Percentiles rank a stretch among this genome's conserved stretches.
Evolutionary conservation across 2,113 vertebrate genomes (phyloP).

Genomic region (Erinaceus europaeus): DNA sequence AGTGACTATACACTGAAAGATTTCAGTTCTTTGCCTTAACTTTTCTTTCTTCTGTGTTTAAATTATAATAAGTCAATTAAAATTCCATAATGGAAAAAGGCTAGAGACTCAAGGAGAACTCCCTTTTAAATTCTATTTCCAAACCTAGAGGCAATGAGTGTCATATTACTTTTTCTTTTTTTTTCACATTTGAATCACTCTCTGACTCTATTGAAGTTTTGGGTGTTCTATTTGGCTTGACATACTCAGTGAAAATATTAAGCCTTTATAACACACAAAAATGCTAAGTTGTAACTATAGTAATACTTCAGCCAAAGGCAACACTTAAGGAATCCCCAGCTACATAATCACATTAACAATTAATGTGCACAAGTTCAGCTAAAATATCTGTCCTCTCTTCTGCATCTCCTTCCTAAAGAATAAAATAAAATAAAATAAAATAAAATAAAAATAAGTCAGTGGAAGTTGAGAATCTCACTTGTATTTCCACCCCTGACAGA

Average conservation of each 20-base stretch:
- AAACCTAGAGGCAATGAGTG: conserved; percentile 64
- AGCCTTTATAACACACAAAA: conserved; percentile 72
- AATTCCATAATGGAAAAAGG: conserved; percentile 74
- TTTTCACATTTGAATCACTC: conserved; percentile 65
- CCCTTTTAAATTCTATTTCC: conserved; percentile 58
- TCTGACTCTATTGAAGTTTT: conserved; percentile 60
- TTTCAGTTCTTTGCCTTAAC: conserved; percentile 52
- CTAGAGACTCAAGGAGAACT: conserved; percentile 65
- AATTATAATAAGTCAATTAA: conserved; percentile 70
- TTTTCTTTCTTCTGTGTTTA: conserved; percentile 61
- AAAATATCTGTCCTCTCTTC: conserved; percentile 57
- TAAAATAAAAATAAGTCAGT: conserved; percentile 49
- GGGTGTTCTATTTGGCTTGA: conserved; percentile 71
- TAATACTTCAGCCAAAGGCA: conserved; percentile 75
- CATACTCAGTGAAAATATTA: conserved; percentile 73
- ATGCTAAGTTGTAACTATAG: conserved; percentile 47
- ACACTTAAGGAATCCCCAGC: conserved; percentile 77
- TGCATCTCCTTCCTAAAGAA: conserved; percentile 60
- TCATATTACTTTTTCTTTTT: conserved; percentile 56
- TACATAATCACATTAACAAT: conserved; percentile 80
- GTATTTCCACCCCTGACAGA: conserved; percentile 21
- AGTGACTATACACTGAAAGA: conserved; percentile 16
- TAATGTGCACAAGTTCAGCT: conserved; percentile 73
- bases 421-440: too few relatives aligned
- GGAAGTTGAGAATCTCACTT: conserved; percentile 56